Conservation (phyloP, 2,797 vertebrate species). For the Acanthis flammea region DNA sequence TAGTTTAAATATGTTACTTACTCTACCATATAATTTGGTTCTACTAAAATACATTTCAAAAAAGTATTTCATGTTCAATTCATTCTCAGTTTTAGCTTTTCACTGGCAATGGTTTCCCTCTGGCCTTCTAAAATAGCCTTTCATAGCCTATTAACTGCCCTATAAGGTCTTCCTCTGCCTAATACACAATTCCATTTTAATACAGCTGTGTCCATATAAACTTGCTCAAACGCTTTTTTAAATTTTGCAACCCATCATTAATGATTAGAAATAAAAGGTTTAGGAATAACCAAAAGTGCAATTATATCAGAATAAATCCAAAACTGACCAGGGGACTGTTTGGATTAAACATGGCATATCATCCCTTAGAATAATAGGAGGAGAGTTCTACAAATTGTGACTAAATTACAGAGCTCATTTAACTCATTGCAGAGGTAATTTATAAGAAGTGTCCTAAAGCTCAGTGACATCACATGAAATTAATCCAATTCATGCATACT, state of each 20-base stretch:
- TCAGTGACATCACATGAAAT: background rate
- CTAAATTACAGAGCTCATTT: background rate
- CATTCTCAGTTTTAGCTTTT: background rate
- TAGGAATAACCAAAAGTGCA: background rate
- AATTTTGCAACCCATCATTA: background rate
- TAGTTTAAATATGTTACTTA: background rate
- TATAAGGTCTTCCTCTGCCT: background rate
- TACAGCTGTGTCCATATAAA: background rate
- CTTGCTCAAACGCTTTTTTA: background rate
- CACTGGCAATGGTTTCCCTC: background rate
- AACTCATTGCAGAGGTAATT: background rate
- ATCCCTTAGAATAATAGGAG: background rate
- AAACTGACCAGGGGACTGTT: background rate
- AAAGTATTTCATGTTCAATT: background rate
- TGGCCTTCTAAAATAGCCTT: background rate
- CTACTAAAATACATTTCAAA: background rate
- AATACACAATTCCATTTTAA: background rate
- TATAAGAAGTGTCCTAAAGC: background rate
- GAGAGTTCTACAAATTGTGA: background rate
- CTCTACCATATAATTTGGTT: background rate
- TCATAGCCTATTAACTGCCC: background rate
- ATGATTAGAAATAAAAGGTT: background rate
- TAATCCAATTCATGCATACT: background rate
- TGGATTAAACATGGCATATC: background rate
- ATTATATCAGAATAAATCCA: background rate